These are phyloP conservation scores for Lepus timidus DNA, from an alignment of 2,113 vertebrate genomes.

Conservation along the genomic window DNA sequence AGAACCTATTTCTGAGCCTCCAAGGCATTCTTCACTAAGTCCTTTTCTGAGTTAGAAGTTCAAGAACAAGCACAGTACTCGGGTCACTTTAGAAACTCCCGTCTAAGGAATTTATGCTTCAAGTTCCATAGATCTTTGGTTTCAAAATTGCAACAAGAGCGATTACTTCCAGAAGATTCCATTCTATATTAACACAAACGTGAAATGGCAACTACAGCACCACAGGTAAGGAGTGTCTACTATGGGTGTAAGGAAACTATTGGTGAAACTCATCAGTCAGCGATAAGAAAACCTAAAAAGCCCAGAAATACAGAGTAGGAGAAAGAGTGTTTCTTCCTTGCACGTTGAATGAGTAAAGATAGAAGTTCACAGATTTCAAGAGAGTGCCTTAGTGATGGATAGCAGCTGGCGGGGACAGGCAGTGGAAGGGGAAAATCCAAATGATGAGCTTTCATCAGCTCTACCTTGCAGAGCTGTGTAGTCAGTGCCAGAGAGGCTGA, in stretches of 20 bases:
- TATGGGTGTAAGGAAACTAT: background rate
- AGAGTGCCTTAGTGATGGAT: background rate
- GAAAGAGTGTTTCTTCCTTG: conserved; percentile 40
- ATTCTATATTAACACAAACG: background rate
- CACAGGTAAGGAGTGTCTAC: background rate
- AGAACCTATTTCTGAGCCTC: background rate
- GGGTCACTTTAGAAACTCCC: background rate
- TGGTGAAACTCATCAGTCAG: background rate
- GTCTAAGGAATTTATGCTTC: background rate
- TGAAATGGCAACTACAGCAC: background rate
- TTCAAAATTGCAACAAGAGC: conserved; percentile 34
- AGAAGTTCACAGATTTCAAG: conserved; percentile 34
- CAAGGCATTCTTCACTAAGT: background rate
- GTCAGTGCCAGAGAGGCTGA: background rate
- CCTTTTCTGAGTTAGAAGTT: background rate
- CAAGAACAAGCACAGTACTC: background rate
- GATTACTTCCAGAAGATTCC: background rate
- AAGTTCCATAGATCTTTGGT: conserved; percentile 41
- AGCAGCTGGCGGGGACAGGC: background rate
- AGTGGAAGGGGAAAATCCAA: background rate
- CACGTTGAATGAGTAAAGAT: conserved; percentile 55
- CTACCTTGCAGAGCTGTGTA: background rate
- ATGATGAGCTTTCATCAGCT: accelerated
- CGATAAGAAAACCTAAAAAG: conserved; percentile 54
- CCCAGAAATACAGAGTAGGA: conserved; percentile 44